Evolutionary conservation across 1,140 invertebrate species (phyloP), one percentile per base, ranked within the genome.

Genomic region (Drosophila nannoptera): DNA sequence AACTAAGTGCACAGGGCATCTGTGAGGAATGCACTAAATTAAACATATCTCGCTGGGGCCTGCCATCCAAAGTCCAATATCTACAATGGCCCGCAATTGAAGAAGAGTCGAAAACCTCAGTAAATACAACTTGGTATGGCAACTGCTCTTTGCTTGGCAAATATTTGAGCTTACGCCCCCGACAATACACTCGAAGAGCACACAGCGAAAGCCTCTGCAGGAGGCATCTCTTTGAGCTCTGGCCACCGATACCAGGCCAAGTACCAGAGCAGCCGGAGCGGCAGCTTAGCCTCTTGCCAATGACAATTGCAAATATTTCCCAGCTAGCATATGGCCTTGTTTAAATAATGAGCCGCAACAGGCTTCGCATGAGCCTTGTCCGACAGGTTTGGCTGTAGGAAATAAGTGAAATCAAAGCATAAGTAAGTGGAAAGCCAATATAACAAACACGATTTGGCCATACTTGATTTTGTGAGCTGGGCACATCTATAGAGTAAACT

Each of bases 131-230:
- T 58, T 35, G 8, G 31, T 12, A 58, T 8, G 22, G 7, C 35
- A 58, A 31, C 14, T 33, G 63, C 43, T 35, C 29, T 55, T 50
- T 49, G 31, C 54, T 58, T 42, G 5, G 22, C 63, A 66, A 66
- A 66, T 66, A 66, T 66, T 66, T 50, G 36, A 59, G 22, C 45
- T 33, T 64, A 22, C 43, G 43, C 52, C 16, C 16, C 50, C 61
- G 33, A 7, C 61, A 33, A 53, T 36, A 48, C 22, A 58, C 43
- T 33, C 48, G 8, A 50, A 22, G 12, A 32, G 8, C 35, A 56
- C 9, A 49, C 40, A 63, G 16, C 12, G 7, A 7, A 11, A 29
- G 38, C 22, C 22, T 22, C 22, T 22, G 22, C 22, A 22, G 22
- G 22, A 22, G 22, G 22, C 22, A 22, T 22, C 22, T 22, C 22